A percentile compares a stretch with the other conserved stretches of the same genome.
Evolutionary conservation across 2,113 vertebrate species (phyloP).

Genomic region (Larimichthys crocea): DNA sequence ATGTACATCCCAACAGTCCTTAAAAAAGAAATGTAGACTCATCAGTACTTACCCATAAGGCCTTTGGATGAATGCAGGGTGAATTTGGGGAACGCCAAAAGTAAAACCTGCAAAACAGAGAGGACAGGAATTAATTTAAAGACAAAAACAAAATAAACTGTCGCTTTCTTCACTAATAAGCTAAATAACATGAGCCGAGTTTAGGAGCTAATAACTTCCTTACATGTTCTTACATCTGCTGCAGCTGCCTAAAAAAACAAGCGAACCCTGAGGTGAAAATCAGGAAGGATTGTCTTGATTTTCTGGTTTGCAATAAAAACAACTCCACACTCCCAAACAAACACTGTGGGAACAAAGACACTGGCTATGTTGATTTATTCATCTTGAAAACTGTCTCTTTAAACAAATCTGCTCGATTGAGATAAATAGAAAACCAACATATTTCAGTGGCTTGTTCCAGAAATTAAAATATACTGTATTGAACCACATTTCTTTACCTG

Average conservation of each 20-base stretch:
- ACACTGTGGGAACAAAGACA: background rate
- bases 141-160: background rate
- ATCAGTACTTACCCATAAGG: slow-evolving; percentile 94
- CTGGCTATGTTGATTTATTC: background rate
- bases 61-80: slow-evolving; percentile 98
- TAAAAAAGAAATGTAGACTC: slow-evolving; percentile 1
- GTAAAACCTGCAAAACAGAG: slow-evolving; percentile 90
- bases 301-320: slow-evolving; percentile 41
- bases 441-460: background rate
- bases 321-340: background rate
- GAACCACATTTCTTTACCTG: slow-evolving; percentile 85
- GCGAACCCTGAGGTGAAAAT: slow-evolving; percentile 24
- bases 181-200: background rate
- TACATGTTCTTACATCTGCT: slow-evolving; percentile 14
- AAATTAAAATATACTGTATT: background rate
- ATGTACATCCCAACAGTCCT: background rate
- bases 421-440: background rate
- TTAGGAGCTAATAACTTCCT: background rate
- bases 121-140: slow-evolving; percentile 5
- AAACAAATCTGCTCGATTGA: background rate
- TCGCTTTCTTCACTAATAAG: background rate
- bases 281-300: slow-evolving; percentile 22
- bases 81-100: slow-evolving; percentile 98
- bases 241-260: background rate
- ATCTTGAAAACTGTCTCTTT: background rate